These are phyloP conservation scores for Anas bernieri DNA, from an alignment of 2,797 vertebrate species.

Conservation along the genomic window DNA sequence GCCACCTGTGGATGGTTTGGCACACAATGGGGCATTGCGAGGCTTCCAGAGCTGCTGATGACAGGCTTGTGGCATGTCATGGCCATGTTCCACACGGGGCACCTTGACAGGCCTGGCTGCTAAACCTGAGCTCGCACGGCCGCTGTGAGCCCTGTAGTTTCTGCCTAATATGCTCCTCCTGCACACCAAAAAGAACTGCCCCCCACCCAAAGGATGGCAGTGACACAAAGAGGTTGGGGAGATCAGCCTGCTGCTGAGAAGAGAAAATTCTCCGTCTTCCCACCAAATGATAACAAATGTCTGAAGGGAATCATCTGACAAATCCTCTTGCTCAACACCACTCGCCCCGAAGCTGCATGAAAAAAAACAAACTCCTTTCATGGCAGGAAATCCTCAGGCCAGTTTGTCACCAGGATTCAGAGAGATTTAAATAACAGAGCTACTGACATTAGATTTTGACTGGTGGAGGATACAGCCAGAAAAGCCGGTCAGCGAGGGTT, in stretches of 20 bases:
- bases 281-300: conserved; percentile 45
- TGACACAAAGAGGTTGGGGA: background rate
- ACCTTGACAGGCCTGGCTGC: background rate
- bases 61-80: background rate
- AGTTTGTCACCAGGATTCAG: conserved; percentile 47
- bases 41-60: background rate
- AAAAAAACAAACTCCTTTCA: conserved; percentile 52
- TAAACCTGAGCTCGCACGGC: background rate
- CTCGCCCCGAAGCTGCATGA: background rate
- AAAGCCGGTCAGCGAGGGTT: background rate
- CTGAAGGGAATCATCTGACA: conserved; percentile 49
- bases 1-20: background rate
- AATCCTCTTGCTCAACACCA: conserved; percentile 57
- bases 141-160: background rate
- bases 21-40: background rate
- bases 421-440: conserved; percentile 1
- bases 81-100: background rate
- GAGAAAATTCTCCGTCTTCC: conserved; percentile 44
- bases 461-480: background rate
- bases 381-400: conserved; percentile 61
- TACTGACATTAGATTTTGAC: background rate
- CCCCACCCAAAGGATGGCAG: background rate
- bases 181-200: background rate
- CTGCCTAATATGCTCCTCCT: background rate
- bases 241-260: conserved; percentile 1